Evolutionary conservation across 1,140 invertebrate genomes (phyloP).

Genomic region (Apocrypta bakeri): DNA sequence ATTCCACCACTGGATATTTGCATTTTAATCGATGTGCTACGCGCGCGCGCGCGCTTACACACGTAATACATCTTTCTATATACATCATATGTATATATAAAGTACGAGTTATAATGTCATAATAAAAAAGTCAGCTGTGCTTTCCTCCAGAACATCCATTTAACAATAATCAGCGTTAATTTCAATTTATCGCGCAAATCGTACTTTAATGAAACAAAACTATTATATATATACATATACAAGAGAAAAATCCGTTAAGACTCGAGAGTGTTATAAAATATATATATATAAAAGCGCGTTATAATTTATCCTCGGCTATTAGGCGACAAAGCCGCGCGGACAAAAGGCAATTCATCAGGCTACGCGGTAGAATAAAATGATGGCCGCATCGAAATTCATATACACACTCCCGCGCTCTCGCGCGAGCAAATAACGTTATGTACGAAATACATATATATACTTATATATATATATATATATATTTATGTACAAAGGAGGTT

Average conservation of each 20-base stretch:
- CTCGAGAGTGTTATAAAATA: too few species aligned
- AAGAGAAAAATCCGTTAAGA: too few species aligned
- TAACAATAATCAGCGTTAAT: too few species aligned
- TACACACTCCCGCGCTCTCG: background rate
- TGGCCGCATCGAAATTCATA: slow-evolving; percentile 1
- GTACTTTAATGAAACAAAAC: background rate
- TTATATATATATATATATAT: too few species aligned
- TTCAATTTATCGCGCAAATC: too few species aligned
- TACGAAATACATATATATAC: slow-evolving; percentile 19
- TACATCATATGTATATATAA: too few species aligned
- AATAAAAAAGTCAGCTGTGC: slow-evolving; percentile 10
- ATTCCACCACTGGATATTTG: slow-evolving; percentile 33
- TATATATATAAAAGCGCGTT: background rate
- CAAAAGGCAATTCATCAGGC: background rate
- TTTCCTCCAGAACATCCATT: too few species aligned
- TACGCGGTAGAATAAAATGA: background rate
- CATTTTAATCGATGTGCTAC: slow-evolving; percentile 38
- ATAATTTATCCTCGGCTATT: background rate
- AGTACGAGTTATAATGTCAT: slow-evolving; percentile 36
- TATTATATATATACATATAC: background rate
- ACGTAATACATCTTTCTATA: slow-evolving; percentile 26
- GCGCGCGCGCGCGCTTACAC: background rate
- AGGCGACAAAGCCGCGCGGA: background rate
- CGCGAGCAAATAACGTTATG: slow-evolving; percentile 16
- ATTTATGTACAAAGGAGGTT: background rate